Percentiles rank a stretch among this genome's conserved stretches.
phyloP scores from a whole-genome alignment of 2,113 vertebrate species.

The Petromus typicus region DNA sequence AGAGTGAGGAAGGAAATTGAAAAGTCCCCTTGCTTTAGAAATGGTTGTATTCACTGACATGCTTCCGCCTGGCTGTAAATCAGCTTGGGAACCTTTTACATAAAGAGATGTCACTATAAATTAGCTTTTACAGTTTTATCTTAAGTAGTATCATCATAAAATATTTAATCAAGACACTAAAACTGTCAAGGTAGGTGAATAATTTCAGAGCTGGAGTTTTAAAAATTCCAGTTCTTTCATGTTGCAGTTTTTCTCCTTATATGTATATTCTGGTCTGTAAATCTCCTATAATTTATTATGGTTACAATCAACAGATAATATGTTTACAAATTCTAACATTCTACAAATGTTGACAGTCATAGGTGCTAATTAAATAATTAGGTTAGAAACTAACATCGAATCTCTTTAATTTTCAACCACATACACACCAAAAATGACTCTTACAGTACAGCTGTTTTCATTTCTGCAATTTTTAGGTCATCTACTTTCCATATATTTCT shows the following conservation, averaged over 20 bases:
- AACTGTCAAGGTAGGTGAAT: slow-evolving; percentile 70
- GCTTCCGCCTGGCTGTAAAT: slow-evolving; percentile 68
- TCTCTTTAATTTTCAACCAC: background rate
- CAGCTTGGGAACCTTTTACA: slow-evolving; percentile 68
- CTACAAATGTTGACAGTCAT: slow-evolving; percentile 18
- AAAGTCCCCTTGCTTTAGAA: slow-evolving; percentile 52
- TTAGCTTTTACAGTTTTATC: slow-evolving; percentile 77
- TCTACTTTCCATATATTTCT: slow-evolving; percentile 31
- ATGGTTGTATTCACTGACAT: slow-evolving; percentile 56
- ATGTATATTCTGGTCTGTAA: slow-evolving; percentile 51
- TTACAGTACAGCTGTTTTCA: background rate
- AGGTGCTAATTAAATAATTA: slow-evolving; percentile 55
- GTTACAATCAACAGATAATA: slow-evolving; percentile 51
- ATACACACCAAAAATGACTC: slow-evolving; percentile 12
- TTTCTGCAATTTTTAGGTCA: background rate
- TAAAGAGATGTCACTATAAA: slow-evolving; percentile 69
- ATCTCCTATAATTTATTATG: slow-evolving; percentile 44
- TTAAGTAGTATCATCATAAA: slow-evolving; percentile 77
- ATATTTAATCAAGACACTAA: slow-evolving; percentile 79
- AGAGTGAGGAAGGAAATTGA: background rate
- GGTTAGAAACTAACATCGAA: slow-evolving; percentile 25
- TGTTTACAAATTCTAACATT: slow-evolving; percentile 38
- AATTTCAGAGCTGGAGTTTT: slow-evolving; percentile 56
- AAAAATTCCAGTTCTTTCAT: slow-evolving; percentile 43
- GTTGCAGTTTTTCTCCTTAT: slow-evolving; percentile 42